Evolutionary conservation across 64 coral and sea anemone genomes (phyloP).

Genomic region (Dendrophyllia cribrosa): DNA sequence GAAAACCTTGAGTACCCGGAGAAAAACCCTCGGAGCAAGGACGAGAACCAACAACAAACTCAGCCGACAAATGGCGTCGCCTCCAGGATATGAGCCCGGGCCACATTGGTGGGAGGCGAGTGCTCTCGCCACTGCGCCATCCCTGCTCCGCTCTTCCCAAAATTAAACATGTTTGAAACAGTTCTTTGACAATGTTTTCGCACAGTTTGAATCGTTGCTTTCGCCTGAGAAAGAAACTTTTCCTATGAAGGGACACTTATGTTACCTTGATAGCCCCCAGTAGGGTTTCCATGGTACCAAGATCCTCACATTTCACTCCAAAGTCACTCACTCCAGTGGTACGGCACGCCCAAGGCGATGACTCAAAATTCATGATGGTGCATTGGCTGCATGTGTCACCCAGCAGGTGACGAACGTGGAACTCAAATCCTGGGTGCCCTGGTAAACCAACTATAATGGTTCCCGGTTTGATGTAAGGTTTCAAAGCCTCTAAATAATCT

Average conservation of each 20-base stretch:
- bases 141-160: too few relatives aligned
- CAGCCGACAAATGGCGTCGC: too few relatives aligned
- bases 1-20: too few relatives aligned
- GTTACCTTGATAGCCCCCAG: constrained; percentile 43
- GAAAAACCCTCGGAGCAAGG: too few relatives aligned
- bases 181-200: too few relatives aligned
- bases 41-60: too few relatives aligned
- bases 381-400: neutral
- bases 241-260: too few relatives aligned
- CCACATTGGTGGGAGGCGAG: too few relatives aligned
- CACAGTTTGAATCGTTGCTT: neutral
- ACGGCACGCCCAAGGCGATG: constrained; percentile 53
- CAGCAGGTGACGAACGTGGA: constrained; percentile 6
- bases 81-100: too few relatives aligned
- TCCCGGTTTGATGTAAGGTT: constrained; percentile 24
- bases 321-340: constrained; percentile 20
- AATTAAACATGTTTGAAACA: too few relatives aligned
- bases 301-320: constrained; percentile 44
- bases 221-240: neutral
- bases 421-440: constrained; percentile 47
- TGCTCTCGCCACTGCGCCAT: too few relatives aligned
- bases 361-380: constrained; percentile 37
- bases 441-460: constrained; percentile 23
- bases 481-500: constrained; percentile 12
- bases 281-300: constrained; percentile 52